Base-by-base conservation (phyloP, 2,888 invertebrate genomes). In the Julus scandinavius region DNA sequence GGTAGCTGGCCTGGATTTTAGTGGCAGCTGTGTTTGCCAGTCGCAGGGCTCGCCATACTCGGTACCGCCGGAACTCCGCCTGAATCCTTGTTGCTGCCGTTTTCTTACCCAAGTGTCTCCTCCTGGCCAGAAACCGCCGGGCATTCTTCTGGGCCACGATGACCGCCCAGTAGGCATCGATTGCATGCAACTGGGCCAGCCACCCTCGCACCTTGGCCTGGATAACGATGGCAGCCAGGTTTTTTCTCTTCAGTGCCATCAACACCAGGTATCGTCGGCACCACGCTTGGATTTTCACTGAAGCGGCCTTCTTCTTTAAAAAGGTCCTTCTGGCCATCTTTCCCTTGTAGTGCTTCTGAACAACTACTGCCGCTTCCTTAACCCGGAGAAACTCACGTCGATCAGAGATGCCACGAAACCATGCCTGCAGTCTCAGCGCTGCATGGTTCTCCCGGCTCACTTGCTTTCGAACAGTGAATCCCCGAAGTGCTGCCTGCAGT, bases 181-280 rank as follows among this genome's bases (percentile, higher is more conserved):
- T 15, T 15, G n/a, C 41, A 1, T 7, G n/a, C 85, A 45, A 17
- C 9, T 20, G 85, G n/a, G 85, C 85, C 49, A 49, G 41, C 41
- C 15, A 85, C 41, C 85, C 85, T 7, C 85, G 85, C 6, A 85
- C 41, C 2, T 17, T 7, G 6, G 85, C 15, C 41, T 85, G 85
- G 9, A 85, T 85, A n/a, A 49, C 49, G 85, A 85, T 49, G 85
- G 85, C 45, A 5, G 85, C 85, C 20, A 85, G 9, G 85, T 85
- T 85, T 41, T 41, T 41, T 2, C n/a, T 41, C n/a, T 9, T n/a
- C 49, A 85, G 49, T n/a, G 85, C 20, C 85, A n/a, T 15, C 85
- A 17, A 49, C 41, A 85, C 85, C 6, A 41, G 45, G 49, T 49
- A 29, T 1, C 85, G 85, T 3, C 85, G 41, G n/a, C 2, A 41